These are phyloP conservation scores for Clarias batrachus DNA, from an alignment of 2,113 vertebrate genomes.

Conservation along the genomic window DNA sequence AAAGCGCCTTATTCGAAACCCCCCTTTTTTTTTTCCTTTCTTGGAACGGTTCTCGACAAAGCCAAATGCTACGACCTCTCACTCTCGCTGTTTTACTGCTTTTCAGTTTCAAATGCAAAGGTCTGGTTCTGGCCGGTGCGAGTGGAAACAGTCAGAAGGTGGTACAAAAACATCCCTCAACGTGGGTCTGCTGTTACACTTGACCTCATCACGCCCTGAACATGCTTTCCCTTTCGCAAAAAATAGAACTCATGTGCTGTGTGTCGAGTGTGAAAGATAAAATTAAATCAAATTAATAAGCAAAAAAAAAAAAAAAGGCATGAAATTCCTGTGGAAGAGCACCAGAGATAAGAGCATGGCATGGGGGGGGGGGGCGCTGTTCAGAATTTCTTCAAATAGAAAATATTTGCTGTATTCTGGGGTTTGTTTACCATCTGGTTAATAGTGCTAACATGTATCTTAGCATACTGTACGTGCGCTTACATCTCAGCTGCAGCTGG, in stretches of 20 bases:
- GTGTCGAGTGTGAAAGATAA: not conserved
- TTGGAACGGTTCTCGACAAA: not conserved
- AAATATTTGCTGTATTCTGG: not conserved
- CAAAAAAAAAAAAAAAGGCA: conserved; percentile 14
- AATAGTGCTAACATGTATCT: not conserved
- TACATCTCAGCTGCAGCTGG: not conserved
- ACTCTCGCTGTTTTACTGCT: not conserved
- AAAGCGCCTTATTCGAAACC: not conserved
- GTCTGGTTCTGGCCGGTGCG: not conserved
- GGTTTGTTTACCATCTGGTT: not conserved
- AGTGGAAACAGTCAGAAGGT: not conserved
- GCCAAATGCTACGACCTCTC: not conserved
- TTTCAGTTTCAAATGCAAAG: not conserved
- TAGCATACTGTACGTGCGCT: not conserved
- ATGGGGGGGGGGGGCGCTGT: too few species aligned
- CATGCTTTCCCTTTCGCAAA: not conserved
- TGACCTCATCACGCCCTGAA: not conserved
- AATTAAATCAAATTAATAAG: not conserved
- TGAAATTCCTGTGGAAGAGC: conserved; percentile 64
- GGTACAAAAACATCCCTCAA: not conserved
- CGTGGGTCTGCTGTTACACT: not conserved
- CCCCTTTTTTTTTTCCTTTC: not conserved
- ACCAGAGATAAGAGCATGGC: conserved; percentile 58
- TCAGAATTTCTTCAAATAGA: not conserved
- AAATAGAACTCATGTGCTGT: not conserved